Evolutionary conservation across 2,797 vertebrate genomes (phyloP).

Genomic region (Corythornis leucogaster): DNA sequence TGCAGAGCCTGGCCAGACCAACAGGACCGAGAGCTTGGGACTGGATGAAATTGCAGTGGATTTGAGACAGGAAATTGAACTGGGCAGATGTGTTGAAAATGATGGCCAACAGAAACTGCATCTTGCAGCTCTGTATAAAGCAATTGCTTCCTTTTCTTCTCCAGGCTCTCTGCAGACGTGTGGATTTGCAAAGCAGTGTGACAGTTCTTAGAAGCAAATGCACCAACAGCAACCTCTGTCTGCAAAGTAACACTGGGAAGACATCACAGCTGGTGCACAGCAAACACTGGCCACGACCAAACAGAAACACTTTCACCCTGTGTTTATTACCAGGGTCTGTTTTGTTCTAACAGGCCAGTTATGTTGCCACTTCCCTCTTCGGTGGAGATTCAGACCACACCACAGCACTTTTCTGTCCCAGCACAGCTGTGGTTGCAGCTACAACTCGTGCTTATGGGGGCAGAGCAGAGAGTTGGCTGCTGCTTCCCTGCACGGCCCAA

Average conservation of each 20-base stretch:
- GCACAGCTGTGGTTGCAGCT: not conserved
- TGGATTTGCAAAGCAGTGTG: not conserved
- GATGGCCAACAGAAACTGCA: conserved; percentile 59
- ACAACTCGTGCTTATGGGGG: not conserved
- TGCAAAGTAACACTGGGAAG: not conserved
- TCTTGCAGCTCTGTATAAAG: conserved; percentile 17
- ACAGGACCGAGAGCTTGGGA: conserved; percentile 46
- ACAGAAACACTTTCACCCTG: not conserved
- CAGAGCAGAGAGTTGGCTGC: not conserved
- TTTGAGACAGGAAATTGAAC: conserved; percentile 75
- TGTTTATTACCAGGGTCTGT: not conserved
- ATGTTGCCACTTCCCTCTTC: rapidly evolving
- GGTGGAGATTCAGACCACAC: not conserved
- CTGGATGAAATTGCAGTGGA: conserved; percentile 57
- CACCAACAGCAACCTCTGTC: not conserved
- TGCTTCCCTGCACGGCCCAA: not conserved
- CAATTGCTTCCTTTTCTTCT: not conserved
- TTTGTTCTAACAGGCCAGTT: not conserved
- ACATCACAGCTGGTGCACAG: not conserved
- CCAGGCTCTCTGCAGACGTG: conserved; percentile 5
- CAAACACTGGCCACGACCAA: not conserved
- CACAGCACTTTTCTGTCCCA: not conserved
- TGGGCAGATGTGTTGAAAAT: conserved; percentile 74
- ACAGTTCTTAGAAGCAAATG: not conserved
- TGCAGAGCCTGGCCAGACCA: conserved; percentile 27